Evolutionary conservation across 2,888 invertebrate genomes (phyloP).

Genomic region (Matsumyia berberina): DNA sequence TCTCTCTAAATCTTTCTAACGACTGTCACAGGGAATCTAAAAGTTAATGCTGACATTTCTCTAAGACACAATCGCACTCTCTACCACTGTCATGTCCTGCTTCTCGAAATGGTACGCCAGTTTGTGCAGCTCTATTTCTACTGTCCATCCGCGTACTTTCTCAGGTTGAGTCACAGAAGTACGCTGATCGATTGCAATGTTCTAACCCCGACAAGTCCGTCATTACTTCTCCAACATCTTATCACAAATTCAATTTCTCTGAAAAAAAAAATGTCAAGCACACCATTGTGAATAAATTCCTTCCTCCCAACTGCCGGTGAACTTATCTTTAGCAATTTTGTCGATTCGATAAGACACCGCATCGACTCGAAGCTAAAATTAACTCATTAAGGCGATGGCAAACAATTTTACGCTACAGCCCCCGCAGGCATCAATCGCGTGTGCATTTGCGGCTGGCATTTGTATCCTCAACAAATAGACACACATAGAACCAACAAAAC

Average conservation of each 20-base stretch:
- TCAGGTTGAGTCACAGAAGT: too few species aligned
- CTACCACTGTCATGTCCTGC: too few species aligned
- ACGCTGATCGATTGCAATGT: too few species aligned
- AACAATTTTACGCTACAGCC: conserved; percentile 51
- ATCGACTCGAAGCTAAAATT: conserved; percentile 65
- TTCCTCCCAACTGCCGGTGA: conserved; percentile 18
- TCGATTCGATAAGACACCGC: conserved; percentile 69
- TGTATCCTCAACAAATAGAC: conserved; percentile 53
- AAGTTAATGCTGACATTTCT: too few species aligned
- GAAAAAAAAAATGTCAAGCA: conserved; percentile 59
- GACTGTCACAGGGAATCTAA: too few species aligned
- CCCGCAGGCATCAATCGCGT: conserved; percentile 64
- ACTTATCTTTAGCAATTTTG: conserved; percentile 61
- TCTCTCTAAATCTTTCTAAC: too few species aligned
- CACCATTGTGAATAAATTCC: conserved; percentile 50
- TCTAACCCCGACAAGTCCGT: not conserved
- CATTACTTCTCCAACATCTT: not conserved
- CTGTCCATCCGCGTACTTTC: too few species aligned
- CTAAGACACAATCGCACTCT: too few species aligned
- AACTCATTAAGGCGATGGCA: conserved; percentile 66
- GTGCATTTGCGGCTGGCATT: conserved; percentile 59
- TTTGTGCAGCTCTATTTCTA: too few species aligned
- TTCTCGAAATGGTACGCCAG: too few species aligned
- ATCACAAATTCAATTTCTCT: conserved; percentile 7
- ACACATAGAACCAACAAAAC: conserved; percentile 19